These are phyloP conservation scores for Caradrina clavipalpis DNA, from an alignment of 2,888 invertebrate species.

Conservation along the genomic window DNA sequence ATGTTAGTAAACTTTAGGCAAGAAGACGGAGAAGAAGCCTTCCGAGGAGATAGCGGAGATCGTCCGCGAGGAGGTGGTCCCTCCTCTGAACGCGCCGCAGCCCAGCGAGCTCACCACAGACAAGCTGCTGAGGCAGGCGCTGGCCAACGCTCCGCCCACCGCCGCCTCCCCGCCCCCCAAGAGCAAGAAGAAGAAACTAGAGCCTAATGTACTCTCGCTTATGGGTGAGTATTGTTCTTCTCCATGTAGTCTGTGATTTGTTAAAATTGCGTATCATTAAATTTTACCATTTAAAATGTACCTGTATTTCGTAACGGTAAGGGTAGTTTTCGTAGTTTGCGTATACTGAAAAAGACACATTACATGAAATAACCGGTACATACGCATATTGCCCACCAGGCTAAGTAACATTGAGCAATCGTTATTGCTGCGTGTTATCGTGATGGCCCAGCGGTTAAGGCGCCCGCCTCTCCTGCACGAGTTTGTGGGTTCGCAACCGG, in stretches of 20 bases:
- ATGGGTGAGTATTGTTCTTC: slow-evolving; percentile 78
- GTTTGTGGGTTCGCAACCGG: too few species aligned
- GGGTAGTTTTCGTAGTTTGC: not conserved
- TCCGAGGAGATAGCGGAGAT: slow-evolving; percentile 69
- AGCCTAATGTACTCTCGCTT: slow-evolving; percentile 83
- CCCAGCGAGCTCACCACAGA: slow-evolving; percentile 87
- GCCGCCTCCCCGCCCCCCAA: slow-evolving; percentile 77
- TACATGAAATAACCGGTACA: too few species aligned
- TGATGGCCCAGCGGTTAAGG: too few species aligned
- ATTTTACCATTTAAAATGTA: too few species aligned
- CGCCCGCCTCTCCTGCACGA: too few species aligned
- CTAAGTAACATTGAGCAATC: too few species aligned
- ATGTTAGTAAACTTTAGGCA: slow-evolving; percentile 69
- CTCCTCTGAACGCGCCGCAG: slow-evolving; percentile 83
- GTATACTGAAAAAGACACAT: too few species aligned
- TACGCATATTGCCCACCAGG: too few species aligned
- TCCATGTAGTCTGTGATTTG: not conserved
- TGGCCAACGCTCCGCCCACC: slow-evolving; percentile 70
- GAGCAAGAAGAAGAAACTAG: slow-evolving; percentile 85
- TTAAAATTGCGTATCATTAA: too few species aligned
- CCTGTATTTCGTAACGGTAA: too few species aligned
- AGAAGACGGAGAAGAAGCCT: slow-evolving; percentile 81
- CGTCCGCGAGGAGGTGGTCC: slow-evolving; percentile 79
- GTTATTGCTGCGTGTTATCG: too few species aligned
- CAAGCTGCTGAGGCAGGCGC: slow-evolving; percentile 83